Percentiles rank a stretch among this genome's conserved stretches.
Conservation (phyloP, 2,888 invertebrate genomes). For the Alloplasta piceator region DNA sequence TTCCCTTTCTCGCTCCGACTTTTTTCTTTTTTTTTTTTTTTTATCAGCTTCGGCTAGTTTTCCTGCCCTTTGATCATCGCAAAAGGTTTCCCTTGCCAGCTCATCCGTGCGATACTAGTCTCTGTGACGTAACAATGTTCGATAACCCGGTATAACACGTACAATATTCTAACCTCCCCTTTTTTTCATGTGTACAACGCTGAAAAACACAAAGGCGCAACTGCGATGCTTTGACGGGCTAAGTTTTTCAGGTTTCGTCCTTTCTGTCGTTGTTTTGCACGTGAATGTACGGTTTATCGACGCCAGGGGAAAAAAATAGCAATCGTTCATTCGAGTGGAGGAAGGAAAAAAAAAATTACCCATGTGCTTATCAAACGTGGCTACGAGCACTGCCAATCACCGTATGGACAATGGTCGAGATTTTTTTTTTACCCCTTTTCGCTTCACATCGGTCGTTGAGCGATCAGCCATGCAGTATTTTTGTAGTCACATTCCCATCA, state of each 20-base stretch:
- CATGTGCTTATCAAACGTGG: too few relatives aligned
- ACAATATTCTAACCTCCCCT: conserved; percentile 1
- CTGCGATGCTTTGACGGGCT: background rate
- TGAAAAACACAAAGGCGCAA: background rate
- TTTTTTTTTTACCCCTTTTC: background rate
- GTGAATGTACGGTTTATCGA: too few relatives aligned
- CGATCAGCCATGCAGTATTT: conserved; percentile 45
- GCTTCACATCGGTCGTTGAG: conserved; percentile 10
- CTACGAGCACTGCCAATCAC: too few relatives aligned
- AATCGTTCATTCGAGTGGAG: too few relatives aligned
- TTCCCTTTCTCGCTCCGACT: conserved; percentile 14
- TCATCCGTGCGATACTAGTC: conserved; percentile 80
- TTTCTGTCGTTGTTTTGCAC: too few relatives aligned
- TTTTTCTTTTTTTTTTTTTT: conserved; percentile 9
- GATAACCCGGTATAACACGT: conserved; percentile 67
- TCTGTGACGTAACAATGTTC: conserved; percentile 81
- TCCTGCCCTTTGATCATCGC: conserved; percentile 76
- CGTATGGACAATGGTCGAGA: too few relatives aligned
- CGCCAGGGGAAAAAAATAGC: too few relatives aligned
- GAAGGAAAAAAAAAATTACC: too few relatives aligned
- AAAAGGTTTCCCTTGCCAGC: conserved; percentile 80
- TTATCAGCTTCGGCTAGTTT: conserved; percentile 63
- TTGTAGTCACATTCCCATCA: conserved; percentile 44
- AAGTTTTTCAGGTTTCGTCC: background rate
- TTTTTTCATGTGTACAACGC: background rate